Evolutionary conservation across 2,888 invertebrate genomes (phyloP).

Genomic region (Cistogaster globosa): DNA sequence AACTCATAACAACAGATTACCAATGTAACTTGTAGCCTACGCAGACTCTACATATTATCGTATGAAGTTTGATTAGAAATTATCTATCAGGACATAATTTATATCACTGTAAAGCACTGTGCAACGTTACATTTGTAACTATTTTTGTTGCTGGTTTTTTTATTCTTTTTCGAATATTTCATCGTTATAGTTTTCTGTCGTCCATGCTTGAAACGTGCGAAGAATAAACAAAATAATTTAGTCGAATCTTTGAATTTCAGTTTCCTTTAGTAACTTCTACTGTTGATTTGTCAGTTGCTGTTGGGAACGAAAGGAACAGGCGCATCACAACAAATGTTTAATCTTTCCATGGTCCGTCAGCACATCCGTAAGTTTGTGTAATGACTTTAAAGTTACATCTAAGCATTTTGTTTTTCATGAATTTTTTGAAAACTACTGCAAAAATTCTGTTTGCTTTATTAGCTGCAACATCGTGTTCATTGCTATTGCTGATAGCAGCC

Average conservation of each 20-base stretch:
- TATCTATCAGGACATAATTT: neutral
- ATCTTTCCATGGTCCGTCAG: neutral
- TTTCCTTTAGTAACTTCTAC: slow-evolving; percentile 11
- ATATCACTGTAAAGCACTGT: neutral
- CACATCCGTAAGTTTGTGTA: neutral
- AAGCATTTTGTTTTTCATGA: slow-evolving; percentile 32
- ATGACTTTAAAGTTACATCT: slow-evolving; percentile 20
- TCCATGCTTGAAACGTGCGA: slow-evolving; percentile 50
- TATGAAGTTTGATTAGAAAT: neutral
- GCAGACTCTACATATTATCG: neutral
- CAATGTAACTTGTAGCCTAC: neutral
- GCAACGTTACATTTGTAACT: neutral
- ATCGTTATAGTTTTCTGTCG: slow-evolving; percentile 26
- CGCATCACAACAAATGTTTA: neutral
- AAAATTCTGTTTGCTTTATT: slow-evolving; percentile 48
- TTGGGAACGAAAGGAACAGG: neutral
- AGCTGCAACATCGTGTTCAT: slow-evolving; percentile 48
- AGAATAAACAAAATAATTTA: slow-evolving; percentile 54
- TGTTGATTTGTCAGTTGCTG: slow-evolving; percentile 32
- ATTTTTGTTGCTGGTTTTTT: neutral
- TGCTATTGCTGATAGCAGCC: slow-evolving; percentile 30
- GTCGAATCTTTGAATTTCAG: slow-evolving; percentile 26
- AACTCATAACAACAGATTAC: neutral
- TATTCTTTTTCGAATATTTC: slow-evolving; percentile 17
- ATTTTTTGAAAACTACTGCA: slow-evolving; percentile 22